Evolutionary conservation across 2,113 vertebrate species (phyloP).

Genomic region (Eptesicus fuscus): DNA sequence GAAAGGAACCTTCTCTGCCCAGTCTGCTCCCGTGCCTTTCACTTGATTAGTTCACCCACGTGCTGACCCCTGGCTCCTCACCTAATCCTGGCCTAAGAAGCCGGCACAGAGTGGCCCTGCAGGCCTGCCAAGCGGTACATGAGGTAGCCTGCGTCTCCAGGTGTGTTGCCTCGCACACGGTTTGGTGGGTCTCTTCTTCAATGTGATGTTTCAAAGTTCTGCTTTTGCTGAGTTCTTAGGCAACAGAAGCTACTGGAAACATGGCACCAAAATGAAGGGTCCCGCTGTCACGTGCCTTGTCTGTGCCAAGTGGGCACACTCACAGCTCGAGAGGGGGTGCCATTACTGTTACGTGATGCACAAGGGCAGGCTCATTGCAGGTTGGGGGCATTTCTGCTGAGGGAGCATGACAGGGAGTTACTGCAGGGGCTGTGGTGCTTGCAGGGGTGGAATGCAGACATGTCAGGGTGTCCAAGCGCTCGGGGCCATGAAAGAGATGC

Average conservation of each 20-base stretch:
- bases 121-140: not conserved
- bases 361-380: not conserved
- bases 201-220: not conserved
- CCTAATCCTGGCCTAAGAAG: not conserved
- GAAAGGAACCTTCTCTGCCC: not conserved
- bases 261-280: not conserved
- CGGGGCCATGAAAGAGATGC: not conserved
- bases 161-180: fast-evolving
- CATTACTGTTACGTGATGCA: not conserved
- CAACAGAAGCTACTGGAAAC: not conserved
- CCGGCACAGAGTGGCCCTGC: not conserved
- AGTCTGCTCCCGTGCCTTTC: not conserved
- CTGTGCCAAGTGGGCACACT: not conserved
- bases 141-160: not conserved
- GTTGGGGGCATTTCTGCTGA: not conserved
- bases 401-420: not conserved
- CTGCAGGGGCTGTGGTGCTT: not conserved
- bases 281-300: not conserved
- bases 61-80: not conserved
- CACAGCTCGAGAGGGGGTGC: not conserved
- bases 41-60: not conserved
- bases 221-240: not conserved
- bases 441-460: not conserved
- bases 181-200: not conserved
- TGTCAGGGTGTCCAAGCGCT: not conserved